These are phyloP conservation scores for Phenganax subtilis DNA, from an alignment of 92 coral and sea anemone species.

Conservation along the genomic window DNA sequence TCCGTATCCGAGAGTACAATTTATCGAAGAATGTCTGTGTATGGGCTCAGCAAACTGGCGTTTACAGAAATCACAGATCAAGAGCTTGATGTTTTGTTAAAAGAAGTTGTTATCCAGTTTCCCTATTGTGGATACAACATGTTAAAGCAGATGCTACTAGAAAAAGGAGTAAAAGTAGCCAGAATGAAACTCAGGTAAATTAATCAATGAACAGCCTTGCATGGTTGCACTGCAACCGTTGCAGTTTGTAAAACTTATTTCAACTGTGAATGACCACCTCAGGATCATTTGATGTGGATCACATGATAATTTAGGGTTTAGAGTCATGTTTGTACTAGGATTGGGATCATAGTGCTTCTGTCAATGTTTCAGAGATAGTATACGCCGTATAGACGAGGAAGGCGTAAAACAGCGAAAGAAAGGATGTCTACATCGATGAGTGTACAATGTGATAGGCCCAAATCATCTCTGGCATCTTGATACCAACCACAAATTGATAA, in stretches of 20 bases:
- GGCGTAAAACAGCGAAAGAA: conserved; percentile 52
- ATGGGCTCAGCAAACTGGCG: conserved; percentile 27
- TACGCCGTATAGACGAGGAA: conserved; percentile 46
- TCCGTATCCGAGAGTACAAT: conserved; percentile 14
- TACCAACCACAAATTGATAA: conserved; percentile 50
- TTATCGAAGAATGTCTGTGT: conserved; percentile 35
- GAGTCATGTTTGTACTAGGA: too few species aligned
- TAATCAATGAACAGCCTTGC: too few species aligned
- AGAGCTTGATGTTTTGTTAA: conserved; percentile 40
- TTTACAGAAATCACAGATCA: too few species aligned
- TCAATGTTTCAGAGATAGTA: conserved; percentile 20
- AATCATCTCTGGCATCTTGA: conserved; percentile 54
- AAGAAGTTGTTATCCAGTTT: conserved; percentile 43
- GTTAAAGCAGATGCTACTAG: conserved; percentile 38
- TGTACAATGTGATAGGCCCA: conserved; percentile 54
- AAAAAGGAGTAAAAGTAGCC: conserved; percentile 44
- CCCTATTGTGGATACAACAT: conserved; percentile 52
- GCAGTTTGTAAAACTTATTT: too few species aligned
- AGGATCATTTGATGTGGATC: too few species aligned
- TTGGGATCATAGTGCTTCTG: too few species aligned
- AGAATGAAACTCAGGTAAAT: conserved; percentile 39
- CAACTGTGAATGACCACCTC: too few species aligned
- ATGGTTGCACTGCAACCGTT: too few species aligned
- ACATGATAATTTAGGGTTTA: too few species aligned
- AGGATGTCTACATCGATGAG: conserved; percentile 43